phyloP scores from a whole-genome alignment of 2,888 invertebrate genomes.

The Tineola bisselliella region DNA sequence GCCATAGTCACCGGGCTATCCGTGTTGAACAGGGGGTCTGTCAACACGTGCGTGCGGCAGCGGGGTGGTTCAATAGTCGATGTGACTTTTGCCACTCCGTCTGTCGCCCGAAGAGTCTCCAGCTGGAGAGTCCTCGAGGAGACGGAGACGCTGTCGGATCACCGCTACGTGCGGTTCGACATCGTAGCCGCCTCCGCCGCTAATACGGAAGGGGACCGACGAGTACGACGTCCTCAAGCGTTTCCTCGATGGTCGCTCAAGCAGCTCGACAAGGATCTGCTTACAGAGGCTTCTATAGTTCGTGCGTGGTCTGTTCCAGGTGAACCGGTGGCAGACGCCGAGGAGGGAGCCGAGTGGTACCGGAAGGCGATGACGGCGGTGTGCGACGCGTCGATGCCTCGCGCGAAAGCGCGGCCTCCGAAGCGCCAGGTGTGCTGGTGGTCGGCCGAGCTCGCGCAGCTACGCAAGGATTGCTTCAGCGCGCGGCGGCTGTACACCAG shows the following conservation, averaged over 20 bases:
- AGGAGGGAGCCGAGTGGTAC: constrained; percentile 13
- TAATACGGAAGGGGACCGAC: no score
- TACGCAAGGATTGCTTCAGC: not conserved
- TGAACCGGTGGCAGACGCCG: not conserved
- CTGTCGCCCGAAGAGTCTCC: no score
- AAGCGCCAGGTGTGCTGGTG: constrained; percentile 4
- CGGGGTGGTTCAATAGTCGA: no score
- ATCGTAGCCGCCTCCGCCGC: no score
- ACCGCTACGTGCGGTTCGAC: no score
- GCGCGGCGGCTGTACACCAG: constrained; percentile 1
- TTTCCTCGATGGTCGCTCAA: constrained; percentile 16
- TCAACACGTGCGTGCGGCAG: no score
- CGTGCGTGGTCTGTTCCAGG: not conserved
- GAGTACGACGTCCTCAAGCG: no score
- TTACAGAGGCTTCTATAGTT: constrained; percentile 17
- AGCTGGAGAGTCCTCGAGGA: no score
- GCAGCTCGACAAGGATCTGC: constrained; percentile 11
- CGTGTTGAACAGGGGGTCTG: no score
- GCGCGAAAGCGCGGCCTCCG: constrained; percentile 5
- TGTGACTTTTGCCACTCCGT: no score
- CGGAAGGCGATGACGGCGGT: constrained; percentile 13
- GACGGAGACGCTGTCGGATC: no score
- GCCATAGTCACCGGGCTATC: no score
- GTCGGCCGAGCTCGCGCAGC: not conserved
- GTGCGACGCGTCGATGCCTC: constrained; percentile 19